Conservation (phyloP, 2,797 vertebrate genomes). For the Cetoscarus ocellatus region DNA sequence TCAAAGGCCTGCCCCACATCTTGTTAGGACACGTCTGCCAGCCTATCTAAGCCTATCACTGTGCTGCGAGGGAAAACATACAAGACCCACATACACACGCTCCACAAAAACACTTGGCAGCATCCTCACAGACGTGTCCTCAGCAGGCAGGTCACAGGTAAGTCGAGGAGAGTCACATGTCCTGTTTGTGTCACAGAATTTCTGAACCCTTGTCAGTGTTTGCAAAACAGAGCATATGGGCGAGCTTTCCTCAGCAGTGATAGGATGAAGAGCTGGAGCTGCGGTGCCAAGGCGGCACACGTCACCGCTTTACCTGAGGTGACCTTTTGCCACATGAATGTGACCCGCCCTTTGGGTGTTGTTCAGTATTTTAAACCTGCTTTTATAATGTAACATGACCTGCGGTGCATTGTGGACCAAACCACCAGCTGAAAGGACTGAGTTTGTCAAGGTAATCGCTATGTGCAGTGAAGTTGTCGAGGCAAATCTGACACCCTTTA, state of each 20-base stretch:
- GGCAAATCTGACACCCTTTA: not conserved
- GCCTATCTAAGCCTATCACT: slow-evolving; percentile 70
- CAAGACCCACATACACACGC: slow-evolving; percentile 56
- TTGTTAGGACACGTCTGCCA: slow-evolving; percentile 78
- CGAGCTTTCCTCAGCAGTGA: slow-evolving; percentile 53
- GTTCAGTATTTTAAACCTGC: slow-evolving; percentile 26
- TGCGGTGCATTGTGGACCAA: slow-evolving; percentile 29
- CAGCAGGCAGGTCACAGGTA: slow-evolving; percentile 73
- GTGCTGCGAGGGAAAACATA: slow-evolving; percentile 71
- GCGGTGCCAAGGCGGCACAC: slow-evolving; percentile 26
- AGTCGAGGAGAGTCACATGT: slow-evolving; percentile 34
- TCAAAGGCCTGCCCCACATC: slow-evolving; percentile 71
- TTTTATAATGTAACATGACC: slow-evolving; percentile 50
- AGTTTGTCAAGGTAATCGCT: slow-evolving; percentile 11
- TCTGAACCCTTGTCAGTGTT: slow-evolving; percentile 29
- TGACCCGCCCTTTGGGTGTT: slow-evolving; percentile 53
- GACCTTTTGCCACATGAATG: slow-evolving; percentile 49
- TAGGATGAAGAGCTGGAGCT: slow-evolving; percentile 44
- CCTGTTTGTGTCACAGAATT: slow-evolving; percentile 40
- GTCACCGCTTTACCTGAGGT: slow-evolving; percentile 70
- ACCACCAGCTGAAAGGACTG: slow-evolving; percentile 31
- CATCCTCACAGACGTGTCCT: slow-evolving; percentile 66
- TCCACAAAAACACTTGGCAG: slow-evolving; percentile 63
- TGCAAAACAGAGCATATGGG: slow-evolving; percentile 39
- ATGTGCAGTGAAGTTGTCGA: slow-evolving; percentile 3